Evolutionary conservation across 2,888 invertebrate genomes (phyloP), one percentile per base, ranked within the genome.

Genomic region (Agrypnus murinus): DNA sequence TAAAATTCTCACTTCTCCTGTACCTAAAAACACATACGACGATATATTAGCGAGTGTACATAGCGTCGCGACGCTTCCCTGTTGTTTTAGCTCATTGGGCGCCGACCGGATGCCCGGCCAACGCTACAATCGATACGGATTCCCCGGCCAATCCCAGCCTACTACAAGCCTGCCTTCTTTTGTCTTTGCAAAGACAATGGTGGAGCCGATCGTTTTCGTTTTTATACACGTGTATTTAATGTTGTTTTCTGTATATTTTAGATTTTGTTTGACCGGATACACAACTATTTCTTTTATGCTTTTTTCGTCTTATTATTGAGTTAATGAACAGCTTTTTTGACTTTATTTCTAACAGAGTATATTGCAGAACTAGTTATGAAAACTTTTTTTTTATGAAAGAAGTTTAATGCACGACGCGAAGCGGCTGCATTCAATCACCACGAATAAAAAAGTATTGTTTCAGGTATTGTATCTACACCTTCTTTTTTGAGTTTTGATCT

Each of bases 41-140:
- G 50, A 64, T 63, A 50, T 50, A 66, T 71, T 67, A 57, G 63
- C 32, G 66, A 67, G 48, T 63, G 71, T 67, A 71, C 67, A 69
- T 57, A 72, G 72, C 84, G 83, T 79, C 84, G 84, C 83, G 84
- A 82, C 82, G 82, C 79, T 75, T 79, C 72, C 79, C 83, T 82
- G 83, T 84, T 85, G 85, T 85, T 85, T 85, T 84, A 85, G 84
- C 85, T 85, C 84, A 85, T 85, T 85, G 85, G 85, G 83, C 84
- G 84, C 82, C 84, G 81, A 83, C 82, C 84, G 84, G 83, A 83
- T 83, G 82, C 83, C 82, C 82, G 82, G 83, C 83, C 81, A 82
- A 81, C 82, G 82, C 82, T 79, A 81, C 81, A 84, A 84, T 84
- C 85, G 84, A 84, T 84, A 84, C 81, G 78, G 75, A 76, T 79